A percentile compares a stretch with the other conserved stretches of the same genome.
These are phyloP conservation scores for Pelosia muscerda DNA, from an alignment of 2,888 invertebrate genomes.

Conservation along the genomic window DNA sequence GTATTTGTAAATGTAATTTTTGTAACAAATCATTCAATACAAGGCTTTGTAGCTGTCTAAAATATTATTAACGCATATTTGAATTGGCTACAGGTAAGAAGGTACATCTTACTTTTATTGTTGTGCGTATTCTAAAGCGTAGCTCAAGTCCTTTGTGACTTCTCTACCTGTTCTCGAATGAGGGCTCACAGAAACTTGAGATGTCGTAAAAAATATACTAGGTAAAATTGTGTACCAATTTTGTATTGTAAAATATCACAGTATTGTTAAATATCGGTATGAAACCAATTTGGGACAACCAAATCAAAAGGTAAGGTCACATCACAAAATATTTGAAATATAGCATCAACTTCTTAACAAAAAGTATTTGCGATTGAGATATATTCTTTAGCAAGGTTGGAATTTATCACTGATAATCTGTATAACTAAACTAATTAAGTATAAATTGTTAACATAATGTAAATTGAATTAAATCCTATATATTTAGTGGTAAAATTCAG, in stretches of 20 bases:
- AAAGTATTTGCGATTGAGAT: neutral
- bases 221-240: slow-evolving; percentile 38
- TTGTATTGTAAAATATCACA: slow-evolving; percentile 30
- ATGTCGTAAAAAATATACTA: slow-evolving; percentile 42
- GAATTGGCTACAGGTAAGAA: slow-evolving; percentile 51
- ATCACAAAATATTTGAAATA: too few species aligned
- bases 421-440: too few species aligned
- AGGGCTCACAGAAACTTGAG: slow-evolving; percentile 41
- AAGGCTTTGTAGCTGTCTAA: slow-evolving; percentile 23
- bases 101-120: slow-evolving; percentile 52
- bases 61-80: slow-evolving; percentile 46
- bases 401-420: too few species aligned
- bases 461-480: too few species aligned
- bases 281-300: slow-evolving; percentile 7
- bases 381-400: neutral
- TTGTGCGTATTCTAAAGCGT: slow-evolving; percentile 38
- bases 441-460: too few species aligned
- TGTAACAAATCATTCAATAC: slow-evolving; percentile 22
- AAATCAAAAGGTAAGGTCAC: neutral
- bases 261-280: slow-evolving; percentile 34
- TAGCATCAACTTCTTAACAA: too few species aligned
- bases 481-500: too few species aligned
- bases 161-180: slow-evolving; percentile 51
- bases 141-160: slow-evolving; percentile 46
- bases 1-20: slow-evolving; percentile 31